Conservation (phyloP, 2,797 vertebrate species). For the Hafferia zeledoni region DNA sequence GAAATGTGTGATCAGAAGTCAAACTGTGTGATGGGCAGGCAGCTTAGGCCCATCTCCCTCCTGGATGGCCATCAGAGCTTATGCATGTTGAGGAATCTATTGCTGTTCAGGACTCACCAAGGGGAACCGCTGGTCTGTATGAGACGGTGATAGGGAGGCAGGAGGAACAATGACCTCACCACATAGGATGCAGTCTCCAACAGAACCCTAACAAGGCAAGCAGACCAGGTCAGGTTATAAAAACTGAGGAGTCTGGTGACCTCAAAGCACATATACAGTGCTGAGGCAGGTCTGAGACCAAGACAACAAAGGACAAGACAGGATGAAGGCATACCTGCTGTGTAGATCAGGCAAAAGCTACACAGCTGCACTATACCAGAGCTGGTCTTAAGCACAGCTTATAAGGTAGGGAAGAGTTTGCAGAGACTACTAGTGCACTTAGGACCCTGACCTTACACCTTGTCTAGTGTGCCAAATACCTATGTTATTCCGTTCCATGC, state of each 20-base stretch:
- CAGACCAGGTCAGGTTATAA: background rate
- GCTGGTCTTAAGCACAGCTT: background rate
- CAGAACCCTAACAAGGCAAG: background rate
- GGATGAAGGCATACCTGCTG: background rate
- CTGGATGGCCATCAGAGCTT: background rate
- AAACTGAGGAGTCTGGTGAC: background rate
- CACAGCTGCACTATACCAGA: background rate
- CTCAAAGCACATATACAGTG: background rate
- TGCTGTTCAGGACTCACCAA: background rate
- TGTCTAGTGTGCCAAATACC: background rate
- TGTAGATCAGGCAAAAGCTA: background rate
- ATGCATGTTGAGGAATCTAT: background rate
- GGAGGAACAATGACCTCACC: background rate
- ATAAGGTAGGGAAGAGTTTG: background rate
- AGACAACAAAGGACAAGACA: background rate
- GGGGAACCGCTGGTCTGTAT: background rate
- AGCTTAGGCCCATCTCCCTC: background rate
- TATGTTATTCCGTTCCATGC: background rate
- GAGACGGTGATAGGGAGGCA: background rate
- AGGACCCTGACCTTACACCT: background rate
- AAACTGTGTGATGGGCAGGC: background rate
- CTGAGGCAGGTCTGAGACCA: background rate
- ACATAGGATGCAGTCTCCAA: background rate
- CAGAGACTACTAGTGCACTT: background rate
- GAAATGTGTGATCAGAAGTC: background rate